Evolutionary conservation across 2,888 invertebrate species (phyloP), one percentile per base, ranked within the genome.

Genomic region (Andrena minutula): DNA sequence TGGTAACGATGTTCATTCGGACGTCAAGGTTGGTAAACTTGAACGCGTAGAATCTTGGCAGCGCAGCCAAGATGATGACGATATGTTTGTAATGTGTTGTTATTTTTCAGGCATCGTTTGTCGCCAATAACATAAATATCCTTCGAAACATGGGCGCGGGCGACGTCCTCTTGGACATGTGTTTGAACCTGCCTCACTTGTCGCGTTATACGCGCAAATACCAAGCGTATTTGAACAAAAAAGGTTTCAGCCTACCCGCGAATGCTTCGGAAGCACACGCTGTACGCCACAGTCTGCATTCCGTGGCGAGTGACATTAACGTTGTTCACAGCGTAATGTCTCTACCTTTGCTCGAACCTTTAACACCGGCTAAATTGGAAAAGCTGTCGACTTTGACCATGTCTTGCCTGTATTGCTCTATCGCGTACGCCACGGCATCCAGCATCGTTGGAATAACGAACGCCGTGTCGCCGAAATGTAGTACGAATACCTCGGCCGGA

Each of bases 311-410:
- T 82, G 99, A 99, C 93, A 96, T 99, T 82, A 96, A 96, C 79
- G 96, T 98, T 61, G 97, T 98, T 77, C 97, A 97, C 92, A 96
- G 97, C 85, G 98, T 98, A 7, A 95, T 98, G 87, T 97, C 97
- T 23, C 94, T 99, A 89, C 98, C 98, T 0, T 96, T 98, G 79
- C 94, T 98, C 73, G 98, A 99, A 93, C 98, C 99, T 0, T 95
- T 99, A 88, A 97, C 97, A 10, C 96, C 97, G 3, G 96, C 96
- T n/a, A 97, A 98, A 89, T 95, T 99, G 65, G 96, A 96, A 78
- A 97, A 97, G 91, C 95, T 99, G 58, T 97, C 97, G 64, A 96
- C 96, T 80, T 95, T 99, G 82, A 97, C 97, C 72, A 97, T 97
- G 94, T 97, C 98, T 6, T 97, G 97, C 88, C 94, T 99, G 4